These are phyloP conservation scores for Stenoptilia bipunctidactyla DNA, from an alignment of 2,888 invertebrate species.

Conservation along the genomic window DNA sequence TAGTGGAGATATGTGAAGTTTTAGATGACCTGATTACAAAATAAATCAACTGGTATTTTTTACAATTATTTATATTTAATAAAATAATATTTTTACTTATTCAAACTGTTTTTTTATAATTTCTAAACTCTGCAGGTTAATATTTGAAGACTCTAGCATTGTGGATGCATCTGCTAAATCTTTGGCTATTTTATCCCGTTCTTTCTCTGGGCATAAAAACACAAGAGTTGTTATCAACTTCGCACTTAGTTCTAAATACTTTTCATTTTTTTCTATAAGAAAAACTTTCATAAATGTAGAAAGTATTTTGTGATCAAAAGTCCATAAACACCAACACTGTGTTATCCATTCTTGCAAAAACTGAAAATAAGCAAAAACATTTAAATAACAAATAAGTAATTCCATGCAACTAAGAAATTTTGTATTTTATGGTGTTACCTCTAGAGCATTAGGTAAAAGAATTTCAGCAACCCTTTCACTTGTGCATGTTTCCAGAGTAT, in stretches of 20 bases:
- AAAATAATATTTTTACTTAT: slow-evolving; percentile 7
- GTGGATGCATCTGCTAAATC: slow-evolving; percentile 22
- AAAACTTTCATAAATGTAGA: slow-evolving; percentile 42
- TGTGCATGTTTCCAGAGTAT: slow-evolving; percentile 40
- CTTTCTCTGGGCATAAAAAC: slow-evolving; percentile 27
- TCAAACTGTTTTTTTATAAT: slow-evolving; percentile 12
- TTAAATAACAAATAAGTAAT: background rate
- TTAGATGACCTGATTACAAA: slow-evolving; percentile 28
- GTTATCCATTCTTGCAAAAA: slow-evolving; percentile 45
- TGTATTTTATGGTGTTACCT: slow-evolving; percentile 24
- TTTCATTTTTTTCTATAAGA: slow-evolving; percentile 31
- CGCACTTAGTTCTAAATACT: slow-evolving; percentile 25
- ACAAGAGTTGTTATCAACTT: slow-evolving; percentile 37
- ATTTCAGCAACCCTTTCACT: slow-evolving; percentile 37
- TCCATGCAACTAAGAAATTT: background rate
- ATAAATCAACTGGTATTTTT: slow-evolving; percentile 6
- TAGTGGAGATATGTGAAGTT: slow-evolving; percentile 60
- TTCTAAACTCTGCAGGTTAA: slow-evolving; percentile 24
- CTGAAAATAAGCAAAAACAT: slow-evolving; percentile 28
- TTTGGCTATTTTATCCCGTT: slow-evolving; percentile 27
- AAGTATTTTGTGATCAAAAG: slow-evolving; percentile 36
- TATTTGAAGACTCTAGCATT: slow-evolving; percentile 17
- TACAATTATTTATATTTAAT: slow-evolving; percentile 5
- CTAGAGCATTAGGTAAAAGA: slow-evolving; percentile 32
- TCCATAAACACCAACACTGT: slow-evolving; percentile 51